phyloP scores from a whole-genome alignment of 1,140 invertebrate species.

The Diachasma alloeum region DNA sequence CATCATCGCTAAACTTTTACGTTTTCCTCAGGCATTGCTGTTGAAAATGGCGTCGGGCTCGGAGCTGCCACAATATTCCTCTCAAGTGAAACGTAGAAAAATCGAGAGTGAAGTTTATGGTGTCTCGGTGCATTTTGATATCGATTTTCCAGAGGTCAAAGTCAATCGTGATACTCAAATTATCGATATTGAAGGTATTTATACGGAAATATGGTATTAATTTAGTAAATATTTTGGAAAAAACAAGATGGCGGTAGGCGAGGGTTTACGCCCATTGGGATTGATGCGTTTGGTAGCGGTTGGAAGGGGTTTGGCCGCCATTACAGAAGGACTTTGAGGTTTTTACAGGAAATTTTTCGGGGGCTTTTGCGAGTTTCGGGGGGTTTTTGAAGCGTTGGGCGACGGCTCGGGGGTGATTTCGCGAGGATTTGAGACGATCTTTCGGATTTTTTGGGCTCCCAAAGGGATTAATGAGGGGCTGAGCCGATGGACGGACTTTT shows the following conservation, averaged over 20 bases:
- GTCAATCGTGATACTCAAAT: conserved; percentile 42
- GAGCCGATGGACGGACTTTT: neutral
- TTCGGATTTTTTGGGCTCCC: neutral
- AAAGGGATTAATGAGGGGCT: neutral
- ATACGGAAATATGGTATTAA: conserved; percentile 46
- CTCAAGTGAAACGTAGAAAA: conserved; percentile 63
- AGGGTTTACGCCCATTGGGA: conserved; percentile 35
- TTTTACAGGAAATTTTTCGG: neutral
- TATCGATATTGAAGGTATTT: conserved; percentile 60
- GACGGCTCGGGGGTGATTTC: neutral
- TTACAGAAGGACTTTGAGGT: conserved; percentile 37
- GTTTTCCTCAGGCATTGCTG: conserved; percentile 48
- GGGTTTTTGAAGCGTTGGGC: neutral
- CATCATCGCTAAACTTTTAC: conserved; percentile 4
- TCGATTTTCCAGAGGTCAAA: conserved; percentile 49
- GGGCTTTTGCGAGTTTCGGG: neutral
- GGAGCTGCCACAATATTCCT: conserved; percentile 63
- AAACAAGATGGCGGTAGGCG: conserved; percentile 53
- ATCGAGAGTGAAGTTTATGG: conserved; percentile 52
- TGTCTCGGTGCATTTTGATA: conserved; percentile 41
- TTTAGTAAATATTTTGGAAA: conserved; percentile 42
- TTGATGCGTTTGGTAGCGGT: conserved; percentile 16
- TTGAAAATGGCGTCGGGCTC: conserved; percentile 66
- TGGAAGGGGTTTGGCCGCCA: conserved; percentile 45
- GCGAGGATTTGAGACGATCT: neutral